Conservation (phyloP, 2,888 invertebrate species). For the Gymnocheta viridis region DNA sequence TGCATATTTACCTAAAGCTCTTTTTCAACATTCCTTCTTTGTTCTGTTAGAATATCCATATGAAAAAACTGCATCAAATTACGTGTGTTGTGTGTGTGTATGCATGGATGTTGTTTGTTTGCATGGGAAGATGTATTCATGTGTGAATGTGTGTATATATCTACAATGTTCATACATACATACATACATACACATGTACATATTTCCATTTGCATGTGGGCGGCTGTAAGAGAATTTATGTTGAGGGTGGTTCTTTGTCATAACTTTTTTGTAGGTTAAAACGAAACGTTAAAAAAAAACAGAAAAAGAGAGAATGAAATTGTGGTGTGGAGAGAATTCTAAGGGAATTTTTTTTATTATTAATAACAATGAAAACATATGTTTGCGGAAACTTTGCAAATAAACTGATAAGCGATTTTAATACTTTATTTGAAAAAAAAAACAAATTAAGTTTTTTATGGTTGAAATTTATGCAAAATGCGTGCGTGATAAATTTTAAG, state of each 20-base stretch:
- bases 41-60: neutral
- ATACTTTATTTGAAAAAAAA: neutral
- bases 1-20: neutral
- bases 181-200: too few species aligned
- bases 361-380: slow-evolving; percentile 60
- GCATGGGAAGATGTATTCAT: too few species aligned
- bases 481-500: neutral
- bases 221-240: slow-evolving; percentile 17
- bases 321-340: neutral
- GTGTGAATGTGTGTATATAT: neutral
- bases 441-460: neutral
- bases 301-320: neutral
- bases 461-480: slow-evolving; percentile 4
- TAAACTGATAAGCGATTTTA: neutral
- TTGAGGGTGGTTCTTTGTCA: slow-evolving; percentile 28
- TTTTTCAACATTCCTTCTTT: neutral
- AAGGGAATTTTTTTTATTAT: slow-evolving; percentile 6
- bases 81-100: neutral
- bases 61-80: slow-evolving; percentile 28
- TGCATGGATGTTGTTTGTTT: neutral
- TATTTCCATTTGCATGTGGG: slow-evolving; percentile 12
- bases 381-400: slow-evolving; percentile 44
- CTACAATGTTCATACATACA: too few species aligned
- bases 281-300: neutral
- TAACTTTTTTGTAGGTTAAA: slow-evolving; percentile 4